A percentile compares a stretch with the other conserved stretches of the same genome.
These are phyloP conservation scores for Brachypodius melanocephalos DNA, from an alignment of 2,113 vertebrate species.

Conservation along the genomic window DNA sequence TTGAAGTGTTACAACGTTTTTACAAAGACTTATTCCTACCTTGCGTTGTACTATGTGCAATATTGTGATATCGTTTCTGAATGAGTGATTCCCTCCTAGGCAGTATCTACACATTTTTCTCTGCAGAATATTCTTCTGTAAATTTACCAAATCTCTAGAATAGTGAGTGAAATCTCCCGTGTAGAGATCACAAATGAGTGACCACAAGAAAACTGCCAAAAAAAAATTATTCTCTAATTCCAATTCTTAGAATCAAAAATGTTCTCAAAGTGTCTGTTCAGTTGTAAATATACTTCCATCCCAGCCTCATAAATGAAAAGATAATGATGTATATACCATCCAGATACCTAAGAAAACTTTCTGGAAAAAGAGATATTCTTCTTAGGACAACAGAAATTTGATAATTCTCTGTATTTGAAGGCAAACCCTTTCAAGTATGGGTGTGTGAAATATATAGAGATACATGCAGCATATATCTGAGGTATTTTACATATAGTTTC, in stretches of 20 bases:
- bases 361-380: neutral
- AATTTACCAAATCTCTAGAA: neutral
- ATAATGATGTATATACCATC: neutral
- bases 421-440: neutral
- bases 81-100: neutral
- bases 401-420: neutral
- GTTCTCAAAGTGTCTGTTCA: neutral
- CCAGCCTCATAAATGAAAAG: neutral
- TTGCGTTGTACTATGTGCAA: neutral
- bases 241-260: neutral
- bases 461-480: neutral
- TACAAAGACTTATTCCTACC: neutral
- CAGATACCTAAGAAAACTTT: neutral
- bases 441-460: neutral
- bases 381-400: neutral
- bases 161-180: neutral
- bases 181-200: neutral
- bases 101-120: neutral
- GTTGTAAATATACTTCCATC: neutral
- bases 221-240: neutral
- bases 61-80: neutral
- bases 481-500: neutral
- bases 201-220: neutral
- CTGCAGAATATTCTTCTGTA: neutral
- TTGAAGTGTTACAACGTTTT: neutral